phyloP scores from a whole-genome alignment of 2,888 invertebrate genomes.

The Scelioninae gen. 1 region DNA sequence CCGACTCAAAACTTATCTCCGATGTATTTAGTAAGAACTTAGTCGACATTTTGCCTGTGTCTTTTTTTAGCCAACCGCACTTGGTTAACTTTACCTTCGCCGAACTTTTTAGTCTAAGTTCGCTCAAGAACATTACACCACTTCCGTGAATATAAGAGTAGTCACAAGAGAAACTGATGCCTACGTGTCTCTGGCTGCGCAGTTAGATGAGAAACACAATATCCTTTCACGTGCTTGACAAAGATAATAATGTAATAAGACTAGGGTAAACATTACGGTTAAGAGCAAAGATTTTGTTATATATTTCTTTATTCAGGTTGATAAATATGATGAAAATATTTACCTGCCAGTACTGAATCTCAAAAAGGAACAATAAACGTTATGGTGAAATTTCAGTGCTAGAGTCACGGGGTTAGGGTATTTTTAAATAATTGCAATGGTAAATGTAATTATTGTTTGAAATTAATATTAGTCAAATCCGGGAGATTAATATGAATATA shows the following conservation, averaged over 20 bases:
- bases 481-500: no score
- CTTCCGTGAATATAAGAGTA: slow-evolving; percentile 46
- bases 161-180: slow-evolving; percentile 32
- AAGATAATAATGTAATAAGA: slow-evolving; percentile 28
- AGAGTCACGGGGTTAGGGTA: no score
- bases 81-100: slow-evolving; percentile 45
- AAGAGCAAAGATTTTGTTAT: not conserved
- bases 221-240: slow-evolving; percentile 19
- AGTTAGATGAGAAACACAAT: slow-evolving; percentile 26
- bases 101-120: slow-evolving; percentile 39
- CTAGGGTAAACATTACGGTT: not conserved
- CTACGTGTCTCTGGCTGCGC: slow-evolving; percentile 27
- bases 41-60: slow-evolving; percentile 38
- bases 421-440: no score
- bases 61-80: slow-evolving; percentile 32
- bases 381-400: no score
- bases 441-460: no score
- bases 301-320: no score
- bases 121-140: slow-evolving; percentile 44
- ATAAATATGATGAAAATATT: no score
- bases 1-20: slow-evolving; percentile 38
- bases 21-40: slow-evolving; percentile 48
- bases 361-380: no score
- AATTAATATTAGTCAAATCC: no score
- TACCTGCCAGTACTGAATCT: no score